Conservation (phyloP, 2,888 invertebrate species). For the Pachliopta kotzebuea region DNA sequence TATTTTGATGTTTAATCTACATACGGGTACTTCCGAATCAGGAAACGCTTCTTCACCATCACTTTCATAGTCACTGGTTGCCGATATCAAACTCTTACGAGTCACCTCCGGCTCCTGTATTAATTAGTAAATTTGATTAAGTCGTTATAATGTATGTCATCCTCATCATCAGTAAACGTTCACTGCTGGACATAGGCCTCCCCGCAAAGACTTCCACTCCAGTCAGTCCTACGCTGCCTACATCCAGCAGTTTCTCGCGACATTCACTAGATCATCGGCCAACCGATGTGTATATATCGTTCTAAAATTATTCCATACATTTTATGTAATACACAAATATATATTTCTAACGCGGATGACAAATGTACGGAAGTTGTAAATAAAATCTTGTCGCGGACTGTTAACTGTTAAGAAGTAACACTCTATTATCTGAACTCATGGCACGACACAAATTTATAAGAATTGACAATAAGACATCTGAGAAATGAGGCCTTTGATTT, state of each 20-base stretch:
- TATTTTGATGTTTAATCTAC: slow-evolving; percentile 32
- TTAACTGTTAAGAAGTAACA: neutral
- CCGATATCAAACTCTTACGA: slow-evolving; percentile 52
- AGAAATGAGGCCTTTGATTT: slow-evolving; percentile 12
- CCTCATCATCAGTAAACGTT: no score
- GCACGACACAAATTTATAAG: slow-evolving; percentile 6
- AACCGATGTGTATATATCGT: no score
- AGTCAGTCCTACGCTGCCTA: no score
- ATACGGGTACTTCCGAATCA: slow-evolving; percentile 70
- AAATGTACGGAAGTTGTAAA: slow-evolving; percentile 2
- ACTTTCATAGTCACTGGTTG: slow-evolving; percentile 69
- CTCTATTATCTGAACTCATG: neutral
- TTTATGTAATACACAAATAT: neutral
- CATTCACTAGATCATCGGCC: no score
- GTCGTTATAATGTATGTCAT: no score
- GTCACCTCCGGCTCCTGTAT: slow-evolving; percentile 61
- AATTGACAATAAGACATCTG: slow-evolving; percentile 15
- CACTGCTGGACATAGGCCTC: no score
- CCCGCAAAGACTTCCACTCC: no score
- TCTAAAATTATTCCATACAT: no score
- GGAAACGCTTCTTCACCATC: slow-evolving; percentile 74
- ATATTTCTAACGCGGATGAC: neutral
- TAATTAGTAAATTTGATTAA: neutral
- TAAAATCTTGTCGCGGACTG: neutral
- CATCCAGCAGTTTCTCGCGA: no score